Evolutionary conservation across 2,797 vertebrate species (phyloP).

Genomic region (Cryptoblepharus egeriae): DNA sequence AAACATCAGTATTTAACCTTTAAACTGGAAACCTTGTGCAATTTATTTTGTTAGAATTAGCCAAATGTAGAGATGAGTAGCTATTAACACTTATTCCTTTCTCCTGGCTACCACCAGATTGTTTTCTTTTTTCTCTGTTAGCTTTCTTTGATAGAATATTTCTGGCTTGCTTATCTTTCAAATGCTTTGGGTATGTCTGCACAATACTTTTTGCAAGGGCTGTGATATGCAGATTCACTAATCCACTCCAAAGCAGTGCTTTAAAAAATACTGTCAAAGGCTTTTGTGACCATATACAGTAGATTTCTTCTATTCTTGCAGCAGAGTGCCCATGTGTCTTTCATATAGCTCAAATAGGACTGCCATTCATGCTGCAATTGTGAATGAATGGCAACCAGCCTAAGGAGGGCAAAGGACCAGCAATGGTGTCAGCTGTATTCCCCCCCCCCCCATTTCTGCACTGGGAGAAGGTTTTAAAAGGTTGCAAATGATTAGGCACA

Average conservation of each 20-base stretch:
- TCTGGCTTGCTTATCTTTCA: conserved; percentile 9
- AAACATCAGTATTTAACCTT: not conserved
- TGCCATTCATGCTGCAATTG: not conserved
- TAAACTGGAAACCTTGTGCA: not conserved
- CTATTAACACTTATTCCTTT: not conserved
- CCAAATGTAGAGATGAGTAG: not conserved
- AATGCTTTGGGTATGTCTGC: not conserved
- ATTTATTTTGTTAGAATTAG: not conserved
- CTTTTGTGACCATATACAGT: not conserved
- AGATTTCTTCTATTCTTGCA: conserved; percentile 14
- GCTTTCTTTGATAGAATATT: not conserved
- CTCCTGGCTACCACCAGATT: not conserved
- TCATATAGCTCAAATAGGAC: not conserved
- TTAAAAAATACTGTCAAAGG: not conserved
- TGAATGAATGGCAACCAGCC: conserved; percentile 7
- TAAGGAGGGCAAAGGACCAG: not conserved
- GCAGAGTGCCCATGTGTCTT: not conserved
- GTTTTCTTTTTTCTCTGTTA: not conserved
- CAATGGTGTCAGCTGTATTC: not conserved
- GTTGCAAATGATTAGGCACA: conserved; percentile 12
- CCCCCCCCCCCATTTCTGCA: not conserved
- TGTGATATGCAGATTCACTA: conserved; percentile 3
- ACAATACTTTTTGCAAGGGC: not conserved
- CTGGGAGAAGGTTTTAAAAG: not conserved
- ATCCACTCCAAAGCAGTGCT: not conserved